Base-by-base conservation (phyloP, 2,888 invertebrate species). In the Sesamia inferens region DNA sequence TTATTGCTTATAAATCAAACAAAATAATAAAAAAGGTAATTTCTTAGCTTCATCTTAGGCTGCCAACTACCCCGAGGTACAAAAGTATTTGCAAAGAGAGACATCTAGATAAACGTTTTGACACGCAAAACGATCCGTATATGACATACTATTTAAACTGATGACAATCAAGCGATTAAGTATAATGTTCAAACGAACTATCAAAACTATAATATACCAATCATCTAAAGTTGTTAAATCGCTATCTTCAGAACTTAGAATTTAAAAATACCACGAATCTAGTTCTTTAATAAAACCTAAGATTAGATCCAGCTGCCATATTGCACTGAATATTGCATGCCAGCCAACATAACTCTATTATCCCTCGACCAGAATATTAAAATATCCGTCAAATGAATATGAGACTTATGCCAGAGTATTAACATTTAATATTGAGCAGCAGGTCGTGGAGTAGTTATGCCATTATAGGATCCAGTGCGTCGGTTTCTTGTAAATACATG, bases 281-380 rank as follows among this genome's bases (percentile, higher is more conserved):
- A 76, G 73, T 71, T 62, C 68, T 71, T 54, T 69, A 77, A 85
- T 81, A 82, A 81, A 85, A 74, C 71, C 59, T 63, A 71, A 84
- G 81, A 86, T 84, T 79, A 82, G 74, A 85, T 82, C 76, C 69
- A 62, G 55, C 55, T 16, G 77, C 74, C 65, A 85, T 83, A 81
- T 81, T 85, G 77, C 79, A 81, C 75, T 79, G 83, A 83, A 87
- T 86, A 90, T 90, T 88, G 87, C 88, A 88, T 85, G 87, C 85
- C 85, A 79, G 78, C 85, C 79, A 82, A 85, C 86, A 88, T 64
- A 84, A 89, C 78, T 85, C 85, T 83, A 88, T 88, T 90, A 90
- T 81, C 84, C 78, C 74, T 80, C 66, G 76, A 68, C 55, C 70
- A 81, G 82, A 85, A 84, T 81, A 81, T 85, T 78, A 81, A 85